A percentile compares a stretch with the other conserved stretches of the same genome.
Conservation (phyloP, 2,888 invertebrate genomes). For the Caenorhabditis parvicauda region DNA sequence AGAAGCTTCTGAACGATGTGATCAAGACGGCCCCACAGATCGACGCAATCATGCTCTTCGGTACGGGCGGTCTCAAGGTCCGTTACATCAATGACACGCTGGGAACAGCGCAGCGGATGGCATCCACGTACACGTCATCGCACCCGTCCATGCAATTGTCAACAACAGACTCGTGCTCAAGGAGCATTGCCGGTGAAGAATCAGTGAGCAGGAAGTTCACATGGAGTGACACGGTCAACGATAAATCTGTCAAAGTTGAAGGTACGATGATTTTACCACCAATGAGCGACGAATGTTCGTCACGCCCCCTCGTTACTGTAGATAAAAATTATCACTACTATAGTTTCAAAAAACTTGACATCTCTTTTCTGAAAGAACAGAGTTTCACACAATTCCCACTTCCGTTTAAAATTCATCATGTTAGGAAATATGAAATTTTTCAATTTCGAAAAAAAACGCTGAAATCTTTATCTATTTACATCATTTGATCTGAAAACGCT, state of each 20-base stretch:
- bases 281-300: background rate
- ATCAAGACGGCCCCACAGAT: slow-evolving; percentile 43
- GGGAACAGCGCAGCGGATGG: slow-evolving; percentile 25
- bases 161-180: slow-evolving; percentile 30
- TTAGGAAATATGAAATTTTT: background rate
- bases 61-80: slow-evolving; percentile 51
- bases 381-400: background rate
- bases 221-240: slow-evolving; percentile 32
- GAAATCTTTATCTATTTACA: background rate
- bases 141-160: slow-evolving; percentile 31
- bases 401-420: background rate
- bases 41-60: slow-evolving; percentile 52
- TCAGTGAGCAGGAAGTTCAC: slow-evolving; percentile 25
- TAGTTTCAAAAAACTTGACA: background rate
- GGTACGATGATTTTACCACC: slow-evolving; percentile 7
- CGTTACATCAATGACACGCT: slow-evolving; percentile 37
- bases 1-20: slow-evolving; percentile 40
- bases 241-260: slow-evolving; percentile 15
- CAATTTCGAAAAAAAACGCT: background rate
- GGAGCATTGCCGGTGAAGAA: slow-evolving; percentile 31
- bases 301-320: background rate
- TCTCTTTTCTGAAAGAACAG: background rate
- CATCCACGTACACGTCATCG: slow-evolving; percentile 17
- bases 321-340: too few relatives aligned
- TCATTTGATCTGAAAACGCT: background rate